A percentile compares a stretch with the other conserved stretches of the same genome.
Evolutionary conservation across 2,113 vertebrate genomes (phyloP).

Genomic region (Ophiodon elongatus): DNA sequence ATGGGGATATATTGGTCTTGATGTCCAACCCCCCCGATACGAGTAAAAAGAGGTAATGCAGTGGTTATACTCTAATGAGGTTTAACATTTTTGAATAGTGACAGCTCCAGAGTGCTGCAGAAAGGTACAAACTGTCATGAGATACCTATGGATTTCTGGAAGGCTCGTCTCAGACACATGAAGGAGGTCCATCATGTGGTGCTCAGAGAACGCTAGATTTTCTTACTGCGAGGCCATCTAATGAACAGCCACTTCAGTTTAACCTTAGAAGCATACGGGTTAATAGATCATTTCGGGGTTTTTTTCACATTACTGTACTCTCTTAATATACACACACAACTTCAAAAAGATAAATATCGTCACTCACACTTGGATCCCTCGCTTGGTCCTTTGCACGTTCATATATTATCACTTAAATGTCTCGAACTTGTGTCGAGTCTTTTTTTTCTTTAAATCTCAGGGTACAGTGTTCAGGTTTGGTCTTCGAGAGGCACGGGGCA

Average conservation of each 20-base stretch:
- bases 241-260: constrained; percentile 46
- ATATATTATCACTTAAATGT: constrained; percentile 62
- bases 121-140: constrained; percentile 18
- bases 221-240: constrained; percentile 21
- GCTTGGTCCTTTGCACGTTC: constrained; percentile 79
- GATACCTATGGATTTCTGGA: constrained; percentile 31
- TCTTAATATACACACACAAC: constrained; percentile 61
- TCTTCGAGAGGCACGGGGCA: constrained; percentile 58
- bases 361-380: constrained; percentile 60
- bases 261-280: constrained; percentile 37
- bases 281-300: constrained; percentile 30
- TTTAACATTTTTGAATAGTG: constrained; percentile 33
- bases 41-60: constrained; percentile 47
- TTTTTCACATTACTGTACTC: constrained; percentile 67
- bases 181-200: constrained; percentile 24
- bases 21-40: constrained; percentile 1
- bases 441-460: constrained; percentile 60
- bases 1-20: background rate
- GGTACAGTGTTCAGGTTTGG: constrained; percentile 80
- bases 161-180: constrained; percentile 31
- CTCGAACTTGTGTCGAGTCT: constrained; percentile 35
- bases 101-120: constrained; percentile 34
- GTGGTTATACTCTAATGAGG: constrained; percentile 48
- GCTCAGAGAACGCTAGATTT: constrained; percentile 1
- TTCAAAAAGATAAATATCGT: constrained; percentile 71